phyloP scores from a whole-genome alignment of 2,888 invertebrate genomes.

The Urechis unicinctus region DNA sequence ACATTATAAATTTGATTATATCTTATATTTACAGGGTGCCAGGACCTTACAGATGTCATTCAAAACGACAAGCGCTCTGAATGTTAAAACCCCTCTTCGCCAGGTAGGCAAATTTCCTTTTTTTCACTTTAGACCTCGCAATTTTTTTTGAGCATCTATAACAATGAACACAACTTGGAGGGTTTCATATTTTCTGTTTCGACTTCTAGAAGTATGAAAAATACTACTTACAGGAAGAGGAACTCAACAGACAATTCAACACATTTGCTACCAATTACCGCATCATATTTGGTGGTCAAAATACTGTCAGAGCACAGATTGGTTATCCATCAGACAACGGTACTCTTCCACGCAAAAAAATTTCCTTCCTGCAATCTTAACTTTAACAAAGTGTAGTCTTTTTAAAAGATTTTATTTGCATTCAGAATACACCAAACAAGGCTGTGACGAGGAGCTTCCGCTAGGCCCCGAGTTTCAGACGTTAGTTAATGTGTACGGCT shows the following conservation, averaged over 20 bases:
- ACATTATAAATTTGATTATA: too few relatives aligned
- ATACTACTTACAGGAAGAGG: conserved; percentile 3
- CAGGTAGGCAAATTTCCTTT: too few relatives aligned
- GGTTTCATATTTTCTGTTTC: background rate
- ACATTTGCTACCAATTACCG: conserved; percentile 4
- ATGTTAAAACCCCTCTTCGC: too few relatives aligned
- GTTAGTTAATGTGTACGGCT: background rate
- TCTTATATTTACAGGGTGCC: too few relatives aligned
- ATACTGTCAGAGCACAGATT: conserved; percentile 6
- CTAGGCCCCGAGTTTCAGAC: background rate
- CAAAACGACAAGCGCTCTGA: too few relatives aligned
- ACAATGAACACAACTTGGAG: background rate
- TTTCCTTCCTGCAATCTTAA: too few relatives aligned
- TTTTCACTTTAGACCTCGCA: too few relatives aligned
- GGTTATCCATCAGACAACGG: conserved; percentile 18
- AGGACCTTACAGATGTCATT: too few relatives aligned
- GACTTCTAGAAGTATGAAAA: conserved; percentile 6
- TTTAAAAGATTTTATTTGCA: too few relatives aligned
- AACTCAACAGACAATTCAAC: conserved; percentile 6
- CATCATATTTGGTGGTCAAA: conserved; percentile 2
- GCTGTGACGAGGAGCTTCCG: background rate
- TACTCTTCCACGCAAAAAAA: too few relatives aligned
- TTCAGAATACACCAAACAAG: background rate
- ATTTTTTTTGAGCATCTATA: too few relatives aligned
- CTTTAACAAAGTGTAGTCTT: too few relatives aligned